Evolutionary conservation across 2,113 vertebrate genomes (phyloP).

Genomic region (Hyperopisus bebe): DNA sequence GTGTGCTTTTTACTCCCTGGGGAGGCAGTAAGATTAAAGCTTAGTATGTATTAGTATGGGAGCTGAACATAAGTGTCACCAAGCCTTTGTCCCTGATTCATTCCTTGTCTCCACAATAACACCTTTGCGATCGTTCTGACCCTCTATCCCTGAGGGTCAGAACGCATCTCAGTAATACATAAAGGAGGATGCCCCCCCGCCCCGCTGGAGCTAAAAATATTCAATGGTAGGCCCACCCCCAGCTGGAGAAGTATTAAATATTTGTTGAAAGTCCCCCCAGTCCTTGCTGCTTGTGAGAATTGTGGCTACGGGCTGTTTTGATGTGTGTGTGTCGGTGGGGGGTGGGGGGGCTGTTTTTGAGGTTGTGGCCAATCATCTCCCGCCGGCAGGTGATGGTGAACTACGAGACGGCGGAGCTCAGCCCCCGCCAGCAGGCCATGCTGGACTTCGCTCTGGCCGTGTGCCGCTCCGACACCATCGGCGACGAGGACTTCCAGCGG

Average conservation of each 20-base stretch:
- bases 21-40: not conserved
- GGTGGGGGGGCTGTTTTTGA: not conserved
- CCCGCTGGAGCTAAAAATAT: not conserved
- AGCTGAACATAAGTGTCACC: not conserved
- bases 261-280: not conserved
- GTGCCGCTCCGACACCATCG: slow-evolving; percentile 66
- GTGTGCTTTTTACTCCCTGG: not conserved
- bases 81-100: not conserved
- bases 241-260: not conserved
- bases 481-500: slow-evolving; percentile 64
- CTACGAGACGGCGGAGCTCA: slow-evolving; percentile 65
- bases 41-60: not conserved
- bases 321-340: too few species aligned
- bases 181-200: not conserved
- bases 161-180: not conserved
- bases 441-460: slow-evolving; percentile 73
- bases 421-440: slow-evolving; percentile 60
- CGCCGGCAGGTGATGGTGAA: slow-evolving; percentile 68
- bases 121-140: not conserved
- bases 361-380: slow-evolving; percentile 3
- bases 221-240: not conserved
- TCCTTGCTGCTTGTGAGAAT: not conserved
- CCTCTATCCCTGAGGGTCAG: not conserved
- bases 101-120: not conserved
- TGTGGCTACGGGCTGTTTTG: not conserved